Evolutionary conservation across 92 coral and sea anemone species (phyloP), one percentile per base, ranked within the genome.

Genomic region (Heliopora coerulea): DNA sequence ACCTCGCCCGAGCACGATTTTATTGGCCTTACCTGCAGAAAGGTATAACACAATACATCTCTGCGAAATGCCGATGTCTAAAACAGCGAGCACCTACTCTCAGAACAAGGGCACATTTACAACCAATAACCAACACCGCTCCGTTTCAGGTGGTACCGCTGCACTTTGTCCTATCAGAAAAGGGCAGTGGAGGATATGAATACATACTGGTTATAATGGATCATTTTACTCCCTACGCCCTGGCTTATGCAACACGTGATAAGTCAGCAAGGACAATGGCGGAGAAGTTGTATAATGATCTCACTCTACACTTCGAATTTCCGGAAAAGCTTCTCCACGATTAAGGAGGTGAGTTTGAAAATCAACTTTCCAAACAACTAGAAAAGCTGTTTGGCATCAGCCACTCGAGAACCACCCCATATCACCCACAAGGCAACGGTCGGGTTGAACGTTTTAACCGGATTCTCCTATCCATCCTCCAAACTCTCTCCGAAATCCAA

Each of bases 281-380:
- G 20, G 81, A 82, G 35, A 65, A 82, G 75, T 59, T 82, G 34
- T 82, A 39, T 68, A 82, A 82, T 59, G 82, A 76, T 15, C 64
- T 83, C 35, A 68, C 68, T 23, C 83, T 82, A 1, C 59, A 83
- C 6, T 83, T 66, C 59, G 87, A 83, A 15, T 83, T 75, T 46
- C 87, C 87, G 18, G 83, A 54, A 37, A 77, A 78, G 48, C 15
- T 83, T 8, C 87, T 68, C 79, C 87, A 83, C 32, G 83, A 82
- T 25, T 56, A 58, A 72, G 86, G 81, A 0, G 74, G 65, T 2
- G 80, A 81, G n/a, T 81, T 81, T 31, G 80, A 81, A 40, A 82
- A 82, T 30, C 29, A 49, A 17, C 28, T 82, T 50, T 82, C 75
- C 52, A 60, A 34, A 28, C 46, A 49, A 18, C 81, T 82, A 11